Conservation (phyloP, 64 coral and sea anemone genomes). For the Dendrophyllia cribrosa region DNA sequence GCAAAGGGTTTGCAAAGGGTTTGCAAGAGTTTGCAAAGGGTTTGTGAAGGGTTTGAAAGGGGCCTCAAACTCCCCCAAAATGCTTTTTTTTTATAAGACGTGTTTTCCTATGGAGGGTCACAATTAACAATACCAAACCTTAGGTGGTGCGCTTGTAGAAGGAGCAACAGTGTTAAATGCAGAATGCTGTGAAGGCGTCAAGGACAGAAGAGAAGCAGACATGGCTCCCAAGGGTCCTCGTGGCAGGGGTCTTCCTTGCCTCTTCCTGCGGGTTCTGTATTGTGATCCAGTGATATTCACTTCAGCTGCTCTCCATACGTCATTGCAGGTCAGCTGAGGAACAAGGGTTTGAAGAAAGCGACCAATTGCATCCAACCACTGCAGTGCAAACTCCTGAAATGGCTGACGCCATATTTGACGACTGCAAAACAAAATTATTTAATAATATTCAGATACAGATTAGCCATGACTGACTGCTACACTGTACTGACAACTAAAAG, state of each 20-base stretch:
- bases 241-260: neutral
- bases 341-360: conserved; percentile 66
- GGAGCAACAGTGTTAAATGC: conserved; percentile 69
- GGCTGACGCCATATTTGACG: conserved; percentile 88
- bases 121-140: conserved; percentile 11
- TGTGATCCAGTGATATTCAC: conserved; percentile 18
- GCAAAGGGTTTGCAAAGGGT: too few relatives aligned
- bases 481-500: too few relatives aligned
- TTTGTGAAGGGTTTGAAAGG: too few relatives aligned
- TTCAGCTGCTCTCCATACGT: conserved; percentile 64
- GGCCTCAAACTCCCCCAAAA: too few relatives aligned
- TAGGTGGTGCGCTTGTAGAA: neutral
- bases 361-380: conserved; percentile 83
- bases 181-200: conserved; percentile 63
- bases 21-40: too few relatives aligned
- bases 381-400: conserved; percentile 64
- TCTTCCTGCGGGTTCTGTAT: neutral
- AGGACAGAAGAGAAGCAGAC: neutral
- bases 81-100: too few relatives aligned
- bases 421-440: conserved; percentile 25
- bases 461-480: too few relatives aligned
- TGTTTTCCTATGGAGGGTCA: too few relatives aligned
- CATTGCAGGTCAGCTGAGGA: conserved; percentile 56
- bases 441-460: neutral
- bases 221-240: neutral